phyloP scores from a whole-genome alignment of 2,888 invertebrate species.

The Desoria tigrina region DNA sequence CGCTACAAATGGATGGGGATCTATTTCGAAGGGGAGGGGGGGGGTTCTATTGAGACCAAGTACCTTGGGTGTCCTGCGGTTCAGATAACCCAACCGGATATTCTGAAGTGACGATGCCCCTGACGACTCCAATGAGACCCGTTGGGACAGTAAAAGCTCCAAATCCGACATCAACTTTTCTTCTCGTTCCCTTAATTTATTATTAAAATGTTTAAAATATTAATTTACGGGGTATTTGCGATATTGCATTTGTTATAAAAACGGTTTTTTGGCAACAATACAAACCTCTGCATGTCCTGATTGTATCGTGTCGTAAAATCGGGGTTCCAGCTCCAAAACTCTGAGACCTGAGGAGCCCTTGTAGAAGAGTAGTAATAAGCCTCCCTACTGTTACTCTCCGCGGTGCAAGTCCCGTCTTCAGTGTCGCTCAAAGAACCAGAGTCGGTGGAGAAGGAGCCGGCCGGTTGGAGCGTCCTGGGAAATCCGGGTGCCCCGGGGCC shows the following conservation, averaged over 20 bases:
- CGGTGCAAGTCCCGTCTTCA: conserved; percentile 28
- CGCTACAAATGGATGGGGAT: conserved; percentile 2
- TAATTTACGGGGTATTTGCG: too few species aligned
- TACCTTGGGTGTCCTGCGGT: conserved; percentile 39
- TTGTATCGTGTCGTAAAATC: conserved; percentile 78
- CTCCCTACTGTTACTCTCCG: conserved; percentile 27
- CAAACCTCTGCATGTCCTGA: conserved; percentile 83
- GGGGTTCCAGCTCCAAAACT: conserved; percentile 65
- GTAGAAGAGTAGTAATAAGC: conserved; percentile 20
- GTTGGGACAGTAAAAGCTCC: conserved; percentile 64
- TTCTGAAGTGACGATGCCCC: conserved; percentile 34
- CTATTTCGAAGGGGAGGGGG: too few species aligned
- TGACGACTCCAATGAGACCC: conserved; percentile 53
- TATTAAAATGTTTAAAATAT: too few species aligned
- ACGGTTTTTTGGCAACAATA: too few species aligned
- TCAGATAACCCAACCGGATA: conserved; percentile 40
- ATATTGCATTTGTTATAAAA: too few species aligned
- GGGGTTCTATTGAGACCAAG: too few species aligned
- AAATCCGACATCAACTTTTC: conserved; percentile 73
- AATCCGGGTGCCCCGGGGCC: conserved; percentile 12
- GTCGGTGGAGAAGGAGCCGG: conserved; percentile 38
- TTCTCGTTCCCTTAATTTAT: conserved; percentile 80
- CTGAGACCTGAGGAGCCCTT: conserved; percentile 15
- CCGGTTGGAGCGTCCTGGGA: conserved; percentile 24
- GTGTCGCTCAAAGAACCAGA: conserved; percentile 42